Conservation (phyloP, 23 tunicate species). For the Halocynthia roretzi region DNA sequence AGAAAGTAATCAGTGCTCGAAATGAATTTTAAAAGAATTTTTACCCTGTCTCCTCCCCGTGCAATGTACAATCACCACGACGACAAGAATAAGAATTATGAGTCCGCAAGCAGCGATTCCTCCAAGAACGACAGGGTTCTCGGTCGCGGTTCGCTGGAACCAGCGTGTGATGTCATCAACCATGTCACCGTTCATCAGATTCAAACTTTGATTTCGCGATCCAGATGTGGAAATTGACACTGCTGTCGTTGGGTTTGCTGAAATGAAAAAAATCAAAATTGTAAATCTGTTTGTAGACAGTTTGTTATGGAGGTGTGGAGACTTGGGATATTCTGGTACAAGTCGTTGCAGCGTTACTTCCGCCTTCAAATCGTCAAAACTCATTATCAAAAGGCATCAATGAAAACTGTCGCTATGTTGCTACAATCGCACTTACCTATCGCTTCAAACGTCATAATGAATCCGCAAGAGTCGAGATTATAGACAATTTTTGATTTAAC, state of each 20-base stretch:
- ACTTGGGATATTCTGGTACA: background rate
- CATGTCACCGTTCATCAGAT: too few species aligned
- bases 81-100: constrained; percentile 23
- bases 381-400: too few species aligned
- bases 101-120: constrained; percentile 52
- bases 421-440: constrained; percentile 24
- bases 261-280: background rate
- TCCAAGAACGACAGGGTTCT: constrained; percentile 57
- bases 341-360: background rate
- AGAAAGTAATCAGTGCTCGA: too few species aligned
- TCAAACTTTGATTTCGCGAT: background rate
- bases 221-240: background rate
- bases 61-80: constrained; percentile 19
- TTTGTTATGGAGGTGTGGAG: background rate
- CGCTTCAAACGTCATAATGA: constrained; percentile 21
- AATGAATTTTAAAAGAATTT: too few species aligned
- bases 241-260: background rate
- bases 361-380: background rate
- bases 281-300: background rate
- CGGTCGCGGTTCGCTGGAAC: constrained; percentile 2
- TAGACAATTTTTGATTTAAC: constrained; percentile 16
- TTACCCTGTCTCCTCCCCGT: constrained; percentile 4
- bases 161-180: background rate
- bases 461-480: constrained; percentile 41
- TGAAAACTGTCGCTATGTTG: background rate